These are phyloP conservation scores for Indicator indicator DNA, from an alignment of 2,113 vertebrate genomes.

Conservation along the genomic window DNA sequence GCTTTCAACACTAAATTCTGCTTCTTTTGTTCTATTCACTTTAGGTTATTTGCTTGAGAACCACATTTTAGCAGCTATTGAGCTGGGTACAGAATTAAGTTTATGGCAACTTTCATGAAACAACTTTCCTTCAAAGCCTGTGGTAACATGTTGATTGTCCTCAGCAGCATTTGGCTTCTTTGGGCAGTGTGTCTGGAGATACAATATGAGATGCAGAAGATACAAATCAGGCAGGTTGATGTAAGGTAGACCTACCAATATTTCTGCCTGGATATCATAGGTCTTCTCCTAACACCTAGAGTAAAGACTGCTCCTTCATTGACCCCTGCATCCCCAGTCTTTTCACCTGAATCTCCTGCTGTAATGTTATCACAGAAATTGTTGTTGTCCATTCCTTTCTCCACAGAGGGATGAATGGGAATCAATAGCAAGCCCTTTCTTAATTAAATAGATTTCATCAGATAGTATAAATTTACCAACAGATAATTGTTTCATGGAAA, in stretches of 20 bases:
- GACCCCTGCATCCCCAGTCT: neutral
- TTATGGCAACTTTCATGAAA: neutral
- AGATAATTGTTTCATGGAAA: neutral
- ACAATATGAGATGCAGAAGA: neutral
- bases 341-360: neutral
- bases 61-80: neutral
- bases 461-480: neutral
- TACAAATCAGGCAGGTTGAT: neutral
- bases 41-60: neutral
- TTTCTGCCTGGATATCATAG: neutral
- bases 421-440: neutral
- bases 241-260: neutral
- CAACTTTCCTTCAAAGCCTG: neutral
- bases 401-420: neutral
- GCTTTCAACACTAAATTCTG: neutral
- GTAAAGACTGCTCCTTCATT: neutral
- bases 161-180: neutral
- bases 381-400: neutral
- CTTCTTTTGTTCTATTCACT: neutral
- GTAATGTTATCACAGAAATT: neutral
- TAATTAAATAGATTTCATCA: neutral
- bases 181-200: neutral
- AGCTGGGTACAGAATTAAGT: neutral
- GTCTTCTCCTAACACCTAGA: neutral
- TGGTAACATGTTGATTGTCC: neutral